Evolutionary conservation across 1,140 invertebrate genomes (phyloP).

Genomic region (Halyomorpha halys): DNA sequence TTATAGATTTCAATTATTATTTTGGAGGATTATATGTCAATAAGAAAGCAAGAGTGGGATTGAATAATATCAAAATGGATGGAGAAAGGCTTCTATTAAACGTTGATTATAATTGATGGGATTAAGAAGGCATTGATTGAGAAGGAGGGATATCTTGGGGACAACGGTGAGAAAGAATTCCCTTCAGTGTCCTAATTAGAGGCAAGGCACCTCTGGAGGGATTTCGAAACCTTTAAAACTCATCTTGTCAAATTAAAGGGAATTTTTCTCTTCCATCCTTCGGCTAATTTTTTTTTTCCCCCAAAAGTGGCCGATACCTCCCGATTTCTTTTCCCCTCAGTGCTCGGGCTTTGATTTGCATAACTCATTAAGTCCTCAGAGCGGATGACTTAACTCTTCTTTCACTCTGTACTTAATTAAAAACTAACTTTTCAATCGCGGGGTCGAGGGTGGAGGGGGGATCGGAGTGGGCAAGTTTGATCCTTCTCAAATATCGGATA

Average conservation of each 20-base stretch:
- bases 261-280: constrained; percentile 19
- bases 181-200: constrained; percentile 21
- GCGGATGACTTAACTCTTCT: constrained; percentile 24
- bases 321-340: constrained; percentile 7
- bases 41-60: too few relatives aligned
- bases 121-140: too few relatives aligned
- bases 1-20: too few relatives aligned
- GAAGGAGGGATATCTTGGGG: too few relatives aligned
- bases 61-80: too few relatives aligned
- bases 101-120: too few relatives aligned
- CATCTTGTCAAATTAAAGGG: constrained; percentile 27
- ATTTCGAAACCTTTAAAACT: constrained; percentile 23
- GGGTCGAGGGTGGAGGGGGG: background rate
- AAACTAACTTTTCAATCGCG: constrained; percentile 26
- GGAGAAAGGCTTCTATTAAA: too few relatives aligned
- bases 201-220: background rate
- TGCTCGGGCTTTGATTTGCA: constrained; percentile 25
- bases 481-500: background rate
- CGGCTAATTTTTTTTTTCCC: constrained; percentile 16
- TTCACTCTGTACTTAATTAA: constrained; percentile 26
- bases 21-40: too few relatives aligned
- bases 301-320: constrained; percentile 8
- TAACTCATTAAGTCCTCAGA: constrained; percentile 25
- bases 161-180: too few relatives aligned
- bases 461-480: constrained; percentile 10